Percentiles rank a stretch among this genome's conserved stretches.
phyloP scores from a whole-genome alignment of 2,113 vertebrate species.

The Corythaixoides concolor region DNA sequence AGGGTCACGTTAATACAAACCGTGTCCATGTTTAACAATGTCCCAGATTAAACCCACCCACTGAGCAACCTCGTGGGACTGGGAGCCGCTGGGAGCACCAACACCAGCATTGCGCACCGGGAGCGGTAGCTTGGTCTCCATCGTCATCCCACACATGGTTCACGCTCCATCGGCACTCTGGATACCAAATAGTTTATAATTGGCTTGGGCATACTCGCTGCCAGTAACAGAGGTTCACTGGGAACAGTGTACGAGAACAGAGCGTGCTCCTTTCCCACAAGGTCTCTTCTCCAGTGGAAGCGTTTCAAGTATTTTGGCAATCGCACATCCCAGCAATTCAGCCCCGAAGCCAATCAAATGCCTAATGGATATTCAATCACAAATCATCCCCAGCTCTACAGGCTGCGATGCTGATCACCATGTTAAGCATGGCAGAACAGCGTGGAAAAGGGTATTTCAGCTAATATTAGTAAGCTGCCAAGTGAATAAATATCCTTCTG shows the following conservation, averaged over 20 bases:
- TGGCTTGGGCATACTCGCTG: background rate
- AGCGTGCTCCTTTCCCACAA: slow-evolving; percentile 49
- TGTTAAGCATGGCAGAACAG: slow-evolving; percentile 30
- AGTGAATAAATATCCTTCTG: slow-evolving; percentile 9
- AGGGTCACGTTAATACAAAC: background rate
- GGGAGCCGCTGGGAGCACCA: background rate
- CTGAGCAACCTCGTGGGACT: background rate
- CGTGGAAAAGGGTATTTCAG: slow-evolving; percentile 8
- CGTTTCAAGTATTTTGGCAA: slow-evolving; percentile 53
- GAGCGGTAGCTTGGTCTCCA: background rate
- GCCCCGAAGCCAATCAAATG: slow-evolving; percentile 16
- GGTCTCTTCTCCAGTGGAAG: slow-evolving; percentile 33
- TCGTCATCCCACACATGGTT: background rate
- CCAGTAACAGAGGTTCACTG: background rate
- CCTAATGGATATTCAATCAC: slow-evolving; percentile 40
- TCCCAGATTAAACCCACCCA: background rate
- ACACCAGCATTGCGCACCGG: accelerated
- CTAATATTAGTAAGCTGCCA: slow-evolving; percentile 15
- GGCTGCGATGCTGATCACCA: background rate
- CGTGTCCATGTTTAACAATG: background rate
- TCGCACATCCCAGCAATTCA: background rate
- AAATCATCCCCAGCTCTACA: background rate
- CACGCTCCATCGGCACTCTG: background rate
- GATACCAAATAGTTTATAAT: background rate
- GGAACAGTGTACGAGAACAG: background rate